Base-by-base conservation (phyloP, 1,140 invertebrate species). In the Oncopodura yosiiana region DNA sequence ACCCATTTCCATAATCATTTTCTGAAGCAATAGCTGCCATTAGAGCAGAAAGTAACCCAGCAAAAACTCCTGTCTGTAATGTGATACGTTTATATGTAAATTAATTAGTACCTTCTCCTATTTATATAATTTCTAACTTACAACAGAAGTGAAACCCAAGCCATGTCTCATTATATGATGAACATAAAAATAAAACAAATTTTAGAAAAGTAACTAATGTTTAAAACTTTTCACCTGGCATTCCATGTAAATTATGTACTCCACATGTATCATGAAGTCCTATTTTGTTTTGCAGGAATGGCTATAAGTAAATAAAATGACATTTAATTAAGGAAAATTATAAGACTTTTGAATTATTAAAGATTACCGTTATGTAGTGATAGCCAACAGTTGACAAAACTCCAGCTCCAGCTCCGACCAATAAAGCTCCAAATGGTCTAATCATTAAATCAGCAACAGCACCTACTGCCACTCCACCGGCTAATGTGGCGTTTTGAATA, bases 241-340 rank as follows among this genome's bases (percentile, higher is more conserved):
- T 89, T 0, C 93, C 94, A 66, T 97, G 93, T 9, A 97, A 77
- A 72, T 96, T 96, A 73, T 96, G 81, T 0, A 96, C 90, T 2
- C 94, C 94, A 68, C 92, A 96, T 1, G 92, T 95, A 69, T 96
- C 93, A 66, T 89, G 82, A 36, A 96, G 71, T 43, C 81, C 77
- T 3, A 87, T 67, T 42, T 76, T 79, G 32, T 74, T 73, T 38
- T 79, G 76, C 27, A 94, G 68, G 34, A 78, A 70, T 21, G 87
- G 87, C 87, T 92, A 69, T 14, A 30, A 58, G n/a, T 41, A 38
- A 39, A 42, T 14, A 24, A 30, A 16, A 36, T 19, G 14, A 30
- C 27, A 26, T 23, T 24, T 26, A 37, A 6, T 46, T 18, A 36
- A 42, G 1, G 0, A 26, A 19, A 49, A 49, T 19, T 51, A 21